A percentile compares a stretch with the other conserved stretches of the same genome.
These are phyloP conservation scores for Antheraea mylitta DNA, from an alignment of 1,140 invertebrate genomes.

Conservation along the genomic window DNA sequence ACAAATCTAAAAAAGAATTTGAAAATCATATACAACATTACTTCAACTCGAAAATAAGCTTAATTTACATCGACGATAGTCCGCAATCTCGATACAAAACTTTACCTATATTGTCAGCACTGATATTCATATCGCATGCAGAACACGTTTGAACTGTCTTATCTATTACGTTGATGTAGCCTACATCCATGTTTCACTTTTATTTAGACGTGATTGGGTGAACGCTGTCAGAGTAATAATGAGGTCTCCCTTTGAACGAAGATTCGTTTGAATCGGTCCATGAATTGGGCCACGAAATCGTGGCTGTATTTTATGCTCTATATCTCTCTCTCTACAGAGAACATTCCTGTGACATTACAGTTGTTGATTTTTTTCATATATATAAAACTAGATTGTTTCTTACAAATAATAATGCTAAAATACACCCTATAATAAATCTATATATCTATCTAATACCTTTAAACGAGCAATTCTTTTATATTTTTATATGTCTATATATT, in stretches of 20 bases:
- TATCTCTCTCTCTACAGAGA: not conserved
- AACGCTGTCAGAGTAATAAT: conserved; percentile 12
- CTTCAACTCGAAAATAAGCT: not conserved
- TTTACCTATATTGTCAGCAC: not conserved
- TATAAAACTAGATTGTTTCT: too few species aligned
- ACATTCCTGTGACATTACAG: not conserved
- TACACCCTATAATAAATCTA: too few species aligned
- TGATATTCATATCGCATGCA: conserved; percentile 8
- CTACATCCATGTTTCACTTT: conserved; percentile 28
- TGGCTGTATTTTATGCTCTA: not conserved
- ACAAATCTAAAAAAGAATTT: not conserved
- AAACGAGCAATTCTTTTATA: too few species aligned
- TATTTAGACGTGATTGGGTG: conserved; percentile 24
- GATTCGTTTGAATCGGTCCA: not conserved
- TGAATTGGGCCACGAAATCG: not conserved
- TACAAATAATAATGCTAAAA: too few species aligned
- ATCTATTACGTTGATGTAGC: conserved; percentile 10
- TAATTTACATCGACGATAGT: not conserved
- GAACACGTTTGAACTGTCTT: conserved; percentile 5
- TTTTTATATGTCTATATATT: too few species aligned
- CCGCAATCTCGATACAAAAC: not conserved
- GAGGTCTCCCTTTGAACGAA: conserved; percentile 3
- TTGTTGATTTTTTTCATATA: not conserved
- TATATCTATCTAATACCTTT: too few species aligned
- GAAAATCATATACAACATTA: not conserved